Percentiles rank a stretch among this genome's conserved stretches.
Evolutionary conservation across 1,140 invertebrate genomes (phyloP).

Genomic region (Aricia agestis): DNA sequence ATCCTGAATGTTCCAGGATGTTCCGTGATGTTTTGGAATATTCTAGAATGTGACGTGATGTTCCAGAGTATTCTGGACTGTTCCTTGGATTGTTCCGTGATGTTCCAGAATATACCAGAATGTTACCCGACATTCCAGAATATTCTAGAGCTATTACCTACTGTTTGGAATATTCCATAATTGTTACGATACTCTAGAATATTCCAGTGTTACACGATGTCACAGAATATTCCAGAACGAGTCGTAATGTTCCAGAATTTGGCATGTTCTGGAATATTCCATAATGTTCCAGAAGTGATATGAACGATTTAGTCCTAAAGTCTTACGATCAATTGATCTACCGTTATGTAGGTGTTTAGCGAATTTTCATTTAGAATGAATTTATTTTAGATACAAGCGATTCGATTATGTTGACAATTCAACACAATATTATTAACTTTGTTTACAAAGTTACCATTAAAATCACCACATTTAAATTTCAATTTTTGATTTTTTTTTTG

Average conservation of each 20-base stretch:
- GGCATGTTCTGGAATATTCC: neutral
- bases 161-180: neutral
- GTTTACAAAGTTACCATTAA: neutral
- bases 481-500: neutral
- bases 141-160: neutral
- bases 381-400: no score
- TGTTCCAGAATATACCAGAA: neutral
- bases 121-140: neutral
- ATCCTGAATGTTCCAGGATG: neutral
- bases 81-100: neutral
- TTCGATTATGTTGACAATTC: no score
- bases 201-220: no score
- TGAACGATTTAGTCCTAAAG: neutral
- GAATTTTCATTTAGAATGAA: neutral
- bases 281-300: neutral
- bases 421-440: neutral
- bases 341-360: constrained; percentile 2
- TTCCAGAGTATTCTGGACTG: neutral
- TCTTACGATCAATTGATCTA: neutral
- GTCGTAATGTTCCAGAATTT: neutral
- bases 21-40: neutral
- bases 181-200: neutral
- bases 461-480: neutral
- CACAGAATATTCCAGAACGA: neutral
- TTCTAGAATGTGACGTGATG: neutral